Percentiles rank a stretch among this genome's conserved stretches.
phyloP scores from a whole-genome alignment of 1,140 invertebrate genomes.

The Neodiprion fabricii region DNA sequence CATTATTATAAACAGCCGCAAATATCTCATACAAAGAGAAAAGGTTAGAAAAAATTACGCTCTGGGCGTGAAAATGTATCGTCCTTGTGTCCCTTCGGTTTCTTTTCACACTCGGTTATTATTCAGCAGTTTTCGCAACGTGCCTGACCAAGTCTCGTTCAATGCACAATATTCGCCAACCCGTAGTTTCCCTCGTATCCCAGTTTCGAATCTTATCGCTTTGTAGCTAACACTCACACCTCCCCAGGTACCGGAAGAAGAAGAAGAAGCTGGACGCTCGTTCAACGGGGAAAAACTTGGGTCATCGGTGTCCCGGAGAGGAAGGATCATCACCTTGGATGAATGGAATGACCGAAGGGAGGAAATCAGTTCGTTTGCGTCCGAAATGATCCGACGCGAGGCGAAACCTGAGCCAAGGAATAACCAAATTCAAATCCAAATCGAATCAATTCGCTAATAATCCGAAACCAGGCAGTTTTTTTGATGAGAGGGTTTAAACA shows the following conservation, averaged over 20 bases:
- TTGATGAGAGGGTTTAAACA: too few relatives aligned
- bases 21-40: too few relatives aligned
- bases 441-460: too few relatives aligned
- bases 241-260: constrained; percentile 47
- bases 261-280: constrained; percentile 2
- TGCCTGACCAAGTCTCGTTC: too few relatives aligned
- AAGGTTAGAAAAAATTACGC: too few relatives aligned
- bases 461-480: too few relatives aligned
- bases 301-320: neutral
- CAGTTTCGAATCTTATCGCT: constrained; percentile 39
- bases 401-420: neutral
- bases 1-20: too few relatives aligned
- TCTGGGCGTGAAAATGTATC: too few relatives aligned
- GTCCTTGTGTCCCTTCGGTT: too few relatives aligned
- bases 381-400: neutral
- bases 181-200: neutral
- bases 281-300: constrained; percentile 12
- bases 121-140: neutral
- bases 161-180: neutral
- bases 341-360: neutral
- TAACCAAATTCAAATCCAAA: too few relatives aligned
- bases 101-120: too few relatives aligned
- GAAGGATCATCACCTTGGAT: neutral
- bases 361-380: neutral
- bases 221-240: constrained; percentile 61